Evolutionary conservation across 37 sponge, comb jelly and placozoan genomes (phyloP).

Genomic region (Mnemiopsis leidyi): DNA sequence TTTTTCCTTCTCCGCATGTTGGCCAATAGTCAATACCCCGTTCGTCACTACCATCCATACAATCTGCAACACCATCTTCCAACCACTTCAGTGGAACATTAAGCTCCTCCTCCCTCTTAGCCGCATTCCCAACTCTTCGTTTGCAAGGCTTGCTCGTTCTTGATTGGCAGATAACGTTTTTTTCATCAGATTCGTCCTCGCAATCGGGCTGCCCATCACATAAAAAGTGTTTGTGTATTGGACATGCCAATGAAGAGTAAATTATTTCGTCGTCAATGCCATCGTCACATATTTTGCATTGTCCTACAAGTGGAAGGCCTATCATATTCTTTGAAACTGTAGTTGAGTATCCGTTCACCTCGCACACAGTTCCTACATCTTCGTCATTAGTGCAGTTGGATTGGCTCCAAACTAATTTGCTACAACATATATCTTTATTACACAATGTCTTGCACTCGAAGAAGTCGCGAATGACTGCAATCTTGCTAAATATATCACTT

Average conservation of each 20-base stretch:
- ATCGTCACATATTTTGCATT: not conserved
- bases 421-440: not conserved
- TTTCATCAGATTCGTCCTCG: not conserved
- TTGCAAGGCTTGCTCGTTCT: too few species aligned
- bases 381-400: not conserved
- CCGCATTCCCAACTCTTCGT: too few species aligned
- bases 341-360: not conserved
- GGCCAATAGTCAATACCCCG: not conserved
- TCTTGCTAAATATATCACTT: not conserved
- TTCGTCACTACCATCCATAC: not conserved
- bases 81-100: too few species aligned
- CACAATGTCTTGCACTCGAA: too few species aligned
- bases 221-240: not conserved
- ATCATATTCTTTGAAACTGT: not conserved
- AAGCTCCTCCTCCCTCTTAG: too few species aligned
- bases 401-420: not conserved
- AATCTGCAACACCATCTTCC: not conserved
- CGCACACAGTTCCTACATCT: not conserved
- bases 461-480: not conserved
- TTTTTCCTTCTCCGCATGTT: not conserved
- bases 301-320: not conserved
- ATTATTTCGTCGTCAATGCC: not conserved
- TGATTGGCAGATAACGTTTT: not conserved
- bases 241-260: not conserved
- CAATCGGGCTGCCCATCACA: not conserved